Evolutionary conservation across 1,140 invertebrate species (phyloP).

Genomic region (Sipha flava): DNA sequence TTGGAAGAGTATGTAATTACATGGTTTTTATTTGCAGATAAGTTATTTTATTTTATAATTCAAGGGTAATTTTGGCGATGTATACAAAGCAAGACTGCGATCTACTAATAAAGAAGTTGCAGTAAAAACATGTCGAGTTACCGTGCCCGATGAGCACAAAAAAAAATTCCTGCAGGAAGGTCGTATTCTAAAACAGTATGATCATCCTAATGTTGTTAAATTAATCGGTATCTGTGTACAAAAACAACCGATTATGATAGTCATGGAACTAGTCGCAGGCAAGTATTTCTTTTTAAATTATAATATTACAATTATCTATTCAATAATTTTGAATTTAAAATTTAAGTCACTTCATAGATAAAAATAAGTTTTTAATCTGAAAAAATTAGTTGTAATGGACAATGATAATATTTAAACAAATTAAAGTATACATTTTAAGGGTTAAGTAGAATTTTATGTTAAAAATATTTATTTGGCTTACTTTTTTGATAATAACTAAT

Average conservation of each 20-base stretch:
- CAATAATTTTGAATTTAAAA: no score
- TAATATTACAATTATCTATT: no score
- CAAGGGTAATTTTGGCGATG: slow-evolving; percentile 95
- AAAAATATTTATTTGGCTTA: no score
- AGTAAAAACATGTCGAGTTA: slow-evolving; percentile 91
- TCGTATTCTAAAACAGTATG: slow-evolving; percentile 89
- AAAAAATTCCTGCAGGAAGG: slow-evolving; percentile 94
- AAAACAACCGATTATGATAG: slow-evolving; percentile 97
- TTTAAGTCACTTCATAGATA: no score
- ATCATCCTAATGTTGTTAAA: slow-evolving; percentile 92
- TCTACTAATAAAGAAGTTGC: slow-evolving; percentile 78
- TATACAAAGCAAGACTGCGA: slow-evolving; percentile 82
- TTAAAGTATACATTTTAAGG: no score
- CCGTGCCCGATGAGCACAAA: slow-evolving; percentile 90
- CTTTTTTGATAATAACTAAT: no score
- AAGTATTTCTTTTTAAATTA: slow-evolving; percentile 27
- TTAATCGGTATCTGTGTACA: slow-evolving; percentile 97
- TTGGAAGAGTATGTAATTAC: slow-evolving; percentile 67
- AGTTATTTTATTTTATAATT: slow-evolving; percentile 24
- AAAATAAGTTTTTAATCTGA: no score
- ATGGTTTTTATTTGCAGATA: not conserved
- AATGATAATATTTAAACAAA: no score
- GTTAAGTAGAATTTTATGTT: no score
- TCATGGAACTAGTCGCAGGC: slow-evolving; percentile 95
- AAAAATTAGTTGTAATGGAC: no score